Conservation (phyloP, 1,140 invertebrate species). For the Manduca sexta region DNA sequence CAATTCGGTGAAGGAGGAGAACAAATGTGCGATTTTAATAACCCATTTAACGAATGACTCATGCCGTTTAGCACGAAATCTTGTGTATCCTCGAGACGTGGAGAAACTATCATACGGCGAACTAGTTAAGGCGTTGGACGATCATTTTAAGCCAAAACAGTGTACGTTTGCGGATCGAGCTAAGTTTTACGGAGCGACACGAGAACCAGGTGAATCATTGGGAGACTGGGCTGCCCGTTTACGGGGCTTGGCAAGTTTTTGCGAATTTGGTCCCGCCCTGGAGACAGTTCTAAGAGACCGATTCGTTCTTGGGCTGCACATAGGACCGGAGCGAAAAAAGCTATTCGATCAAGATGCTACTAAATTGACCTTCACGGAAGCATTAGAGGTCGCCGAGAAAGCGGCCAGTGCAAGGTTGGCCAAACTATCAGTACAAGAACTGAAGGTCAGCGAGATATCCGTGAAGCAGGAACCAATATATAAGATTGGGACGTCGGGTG, state of each 20-base stretch:
- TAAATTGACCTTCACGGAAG: conserved; percentile 4
- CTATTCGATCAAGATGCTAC: conserved; percentile 18
- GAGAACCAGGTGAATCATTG: conserved; percentile 6
- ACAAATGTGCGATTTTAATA: conserved; percentile 11
- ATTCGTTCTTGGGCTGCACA: conserved; percentile 18
- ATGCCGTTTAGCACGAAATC: conserved; percentile 9
- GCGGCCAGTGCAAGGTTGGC: conserved; percentile 3
- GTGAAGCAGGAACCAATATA: conserved; percentile 10
- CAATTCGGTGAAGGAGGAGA: neutral
- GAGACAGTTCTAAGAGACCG: conserved; percentile 17
- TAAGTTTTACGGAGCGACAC: conserved; percentile 8
- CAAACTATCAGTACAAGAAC: neutral
- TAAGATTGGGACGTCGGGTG: neutral
- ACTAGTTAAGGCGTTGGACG: conserved; percentile 7
- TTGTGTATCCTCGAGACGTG: conserved; percentile 4
- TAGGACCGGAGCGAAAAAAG: conserved; percentile 16
- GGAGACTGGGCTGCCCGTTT: conserved; percentile 13
- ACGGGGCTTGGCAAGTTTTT: conserved; percentile 7
- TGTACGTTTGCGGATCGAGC: conserved; percentile 12
- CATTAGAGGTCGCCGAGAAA: conserved; percentile 6
- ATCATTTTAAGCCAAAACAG: conserved; percentile 10
- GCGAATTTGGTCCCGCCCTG: conserved; percentile 15
- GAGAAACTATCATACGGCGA: conserved; percentile 1
- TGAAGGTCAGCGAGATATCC: neutral
- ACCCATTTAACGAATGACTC: conserved; percentile 10